These are phyloP conservation scores for Aphelenchoides besseyi DNA, from an alignment of 1,140 invertebrate genomes.

Conservation along the genomic window DNA sequence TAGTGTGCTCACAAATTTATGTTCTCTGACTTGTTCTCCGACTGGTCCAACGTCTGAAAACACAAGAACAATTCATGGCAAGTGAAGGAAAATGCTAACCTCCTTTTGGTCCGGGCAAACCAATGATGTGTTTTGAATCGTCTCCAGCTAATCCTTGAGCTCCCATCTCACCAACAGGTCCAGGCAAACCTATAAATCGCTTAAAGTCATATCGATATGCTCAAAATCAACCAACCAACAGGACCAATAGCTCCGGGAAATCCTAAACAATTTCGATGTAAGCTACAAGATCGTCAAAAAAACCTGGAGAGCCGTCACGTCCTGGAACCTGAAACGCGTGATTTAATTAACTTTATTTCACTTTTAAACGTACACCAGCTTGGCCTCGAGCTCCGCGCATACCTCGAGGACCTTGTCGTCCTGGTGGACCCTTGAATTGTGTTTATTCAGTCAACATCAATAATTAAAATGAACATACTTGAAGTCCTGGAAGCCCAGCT, in stretches of 20 bases:
- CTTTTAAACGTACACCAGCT: no score
- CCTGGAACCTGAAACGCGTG: no score
- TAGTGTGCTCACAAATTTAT: background rate
- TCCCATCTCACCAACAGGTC: slow-evolving; percentile 35
- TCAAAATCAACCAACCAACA: slow-evolving; percentile 12
- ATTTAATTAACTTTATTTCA: no score
- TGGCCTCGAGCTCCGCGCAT: slow-evolving; percentile 55
- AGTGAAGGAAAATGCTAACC: no score
- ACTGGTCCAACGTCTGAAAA: slow-evolving; percentile 27
- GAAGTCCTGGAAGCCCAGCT: slow-evolving; percentile 37
- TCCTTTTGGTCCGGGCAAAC: slow-evolving; percentile 38
- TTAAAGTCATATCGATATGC: background rate
- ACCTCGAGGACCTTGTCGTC: slow-evolving; percentile 40
- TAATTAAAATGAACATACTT: slow-evolving; percentile 15
- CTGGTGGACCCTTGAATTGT: slow-evolving; percentile 11
- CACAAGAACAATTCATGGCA: no score
- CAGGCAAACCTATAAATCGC: background rate
- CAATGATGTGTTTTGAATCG: slow-evolving; percentile 43
- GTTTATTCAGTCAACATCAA: background rate
- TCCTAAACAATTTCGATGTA: slow-evolving; percentile 11
- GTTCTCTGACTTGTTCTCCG: background rate
- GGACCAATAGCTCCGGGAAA: slow-evolving; percentile 22
- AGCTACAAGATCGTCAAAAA: background rate
- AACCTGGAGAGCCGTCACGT: slow-evolving; percentile 37
- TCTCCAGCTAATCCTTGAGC: slow-evolving; percentile 38